phyloP scores from a whole-genome alignment of 2,888 invertebrate species.

The Apamea epomidion region DNA sequence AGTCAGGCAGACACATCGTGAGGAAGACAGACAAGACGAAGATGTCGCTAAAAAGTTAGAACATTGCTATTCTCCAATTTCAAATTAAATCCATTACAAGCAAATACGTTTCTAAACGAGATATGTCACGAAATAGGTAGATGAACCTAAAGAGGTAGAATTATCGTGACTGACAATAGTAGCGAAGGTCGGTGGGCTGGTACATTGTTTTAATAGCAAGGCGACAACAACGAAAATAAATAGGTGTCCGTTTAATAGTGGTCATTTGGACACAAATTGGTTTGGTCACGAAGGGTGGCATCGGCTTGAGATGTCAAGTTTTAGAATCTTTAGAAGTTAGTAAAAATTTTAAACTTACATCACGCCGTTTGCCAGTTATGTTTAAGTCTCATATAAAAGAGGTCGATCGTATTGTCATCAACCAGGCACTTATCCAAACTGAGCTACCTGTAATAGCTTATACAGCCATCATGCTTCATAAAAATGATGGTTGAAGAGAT shows the following conservation, averaged over 20 bases:
- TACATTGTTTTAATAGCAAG: conserved; percentile 49
- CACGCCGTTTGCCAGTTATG: no score
- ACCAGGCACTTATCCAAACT: neutral
- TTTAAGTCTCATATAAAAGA: neutral
- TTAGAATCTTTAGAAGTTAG: neutral
- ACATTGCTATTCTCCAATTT: conserved; percentile 7
- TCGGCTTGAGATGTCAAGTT: conserved; percentile 21
- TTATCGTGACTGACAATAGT: conserved; percentile 48
- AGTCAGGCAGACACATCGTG: neutral
- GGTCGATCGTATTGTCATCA: neutral
- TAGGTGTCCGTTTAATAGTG: conserved; percentile 47
- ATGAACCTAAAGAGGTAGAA: conserved; percentile 47
- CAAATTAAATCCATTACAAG: conserved; percentile 5
- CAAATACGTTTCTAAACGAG: conserved; percentile 16
- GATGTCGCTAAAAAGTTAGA: no score
- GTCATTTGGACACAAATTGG: conserved; percentile 55
- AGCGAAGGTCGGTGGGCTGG: conserved; percentile 52
- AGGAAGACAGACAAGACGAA: neutral
- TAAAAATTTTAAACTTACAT: neutral
- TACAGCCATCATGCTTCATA: neutral
- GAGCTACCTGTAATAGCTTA: neutral
- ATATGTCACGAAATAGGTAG: conserved; percentile 36
- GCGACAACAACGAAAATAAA: conserved; percentile 49
- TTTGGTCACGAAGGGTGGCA: conserved; percentile 52
- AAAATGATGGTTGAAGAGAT: neutral